phyloP scores from a whole-genome alignment of 2,888 invertebrate genomes.

The Salpingus planirostris region DNA sequence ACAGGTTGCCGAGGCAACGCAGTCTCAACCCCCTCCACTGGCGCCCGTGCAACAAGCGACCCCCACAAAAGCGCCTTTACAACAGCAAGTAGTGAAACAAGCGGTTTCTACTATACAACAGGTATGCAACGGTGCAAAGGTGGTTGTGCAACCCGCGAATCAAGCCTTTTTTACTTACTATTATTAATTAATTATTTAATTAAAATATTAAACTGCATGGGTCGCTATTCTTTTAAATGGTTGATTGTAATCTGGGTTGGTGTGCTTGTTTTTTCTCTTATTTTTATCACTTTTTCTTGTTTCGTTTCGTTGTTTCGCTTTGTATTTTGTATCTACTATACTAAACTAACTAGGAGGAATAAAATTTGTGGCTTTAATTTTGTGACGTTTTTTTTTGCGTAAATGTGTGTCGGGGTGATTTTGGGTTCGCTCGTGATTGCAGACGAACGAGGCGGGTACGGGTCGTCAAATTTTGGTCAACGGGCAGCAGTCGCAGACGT shows the following conservation, averaged over 20 bases:
- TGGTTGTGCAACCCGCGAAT: constrained; percentile 33
- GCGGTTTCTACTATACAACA: constrained; percentile 25
- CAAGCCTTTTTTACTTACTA: constrained; percentile 28
- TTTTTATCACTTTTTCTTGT: not conserved
- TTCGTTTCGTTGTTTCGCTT: not conserved
- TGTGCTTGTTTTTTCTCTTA: not conserved
- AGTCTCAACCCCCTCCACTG: constrained; percentile 44
- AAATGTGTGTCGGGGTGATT: too few species aligned
- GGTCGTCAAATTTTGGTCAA: constrained; percentile 37
- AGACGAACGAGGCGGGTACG: constrained; percentile 16
- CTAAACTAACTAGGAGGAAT: too few species aligned
- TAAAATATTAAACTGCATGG: too few species aligned
- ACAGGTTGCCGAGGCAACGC: constrained; percentile 8
- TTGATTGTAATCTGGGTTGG: too few species aligned
- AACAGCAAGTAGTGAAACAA: constrained; percentile 10
- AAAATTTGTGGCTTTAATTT: not conserved
- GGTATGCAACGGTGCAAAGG: constrained; percentile 39
- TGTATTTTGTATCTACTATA: not conserved
- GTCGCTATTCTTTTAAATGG: too few species aligned
- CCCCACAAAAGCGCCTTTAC: constrained; percentile 2
- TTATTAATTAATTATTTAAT: too few species aligned
- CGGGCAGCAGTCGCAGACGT: constrained; percentile 38
- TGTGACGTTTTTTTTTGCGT: too few species aligned
- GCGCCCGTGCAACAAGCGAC: constrained; percentile 43
- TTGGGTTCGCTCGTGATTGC: constrained; percentile 12